Percentiles rank a stretch among this genome's conserved stretches.
phyloP scores from a whole-genome alignment of 2,888 invertebrate genomes.

The Rotaria macrura region DNA sequence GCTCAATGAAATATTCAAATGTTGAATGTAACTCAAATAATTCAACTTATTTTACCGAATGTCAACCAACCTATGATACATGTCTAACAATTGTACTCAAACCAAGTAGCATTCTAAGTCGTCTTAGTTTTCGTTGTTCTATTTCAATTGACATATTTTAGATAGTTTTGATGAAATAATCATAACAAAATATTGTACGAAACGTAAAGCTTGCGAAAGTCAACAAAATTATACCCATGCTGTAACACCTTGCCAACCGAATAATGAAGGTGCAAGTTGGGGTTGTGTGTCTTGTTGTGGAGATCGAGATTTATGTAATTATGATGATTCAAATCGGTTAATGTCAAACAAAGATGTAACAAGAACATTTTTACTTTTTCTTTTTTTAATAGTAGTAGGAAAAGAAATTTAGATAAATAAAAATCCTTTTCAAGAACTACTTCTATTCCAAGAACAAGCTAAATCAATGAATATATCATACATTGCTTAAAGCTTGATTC shows the following conservation, averaged over 20 bases:
- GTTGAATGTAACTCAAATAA: background rate
- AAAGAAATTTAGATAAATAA: no score
- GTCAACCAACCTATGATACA: background rate
- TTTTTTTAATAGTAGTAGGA: background rate
- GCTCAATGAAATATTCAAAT: conserved; percentile 17
- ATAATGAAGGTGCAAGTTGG: conserved; percentile 7
- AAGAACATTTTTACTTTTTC: background rate
- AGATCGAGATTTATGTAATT: background rate
- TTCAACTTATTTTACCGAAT: background rate
- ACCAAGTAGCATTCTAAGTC: background rate
- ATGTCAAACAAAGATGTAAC: background rate
- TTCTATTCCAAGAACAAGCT: no score
- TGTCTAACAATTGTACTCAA: conserved; percentile 18
- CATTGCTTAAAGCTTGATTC: no score
- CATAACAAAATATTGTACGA: conserved; percentile 18
- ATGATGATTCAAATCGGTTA: background rate
- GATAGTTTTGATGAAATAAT: background rate
- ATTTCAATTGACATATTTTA: background rate
- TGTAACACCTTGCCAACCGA: background rate
- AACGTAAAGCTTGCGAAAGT: background rate
- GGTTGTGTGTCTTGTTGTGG: background rate
- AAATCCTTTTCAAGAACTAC: no score
- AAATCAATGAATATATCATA: no score
- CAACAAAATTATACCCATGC: background rate
- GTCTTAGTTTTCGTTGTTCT: no score